Percentiles rank a stretch among this genome's conserved stretches.
These are phyloP conservation scores for Papilio helenus DNA, from an alignment of 1,140 invertebrate species.

Conservation along the genomic window DNA sequence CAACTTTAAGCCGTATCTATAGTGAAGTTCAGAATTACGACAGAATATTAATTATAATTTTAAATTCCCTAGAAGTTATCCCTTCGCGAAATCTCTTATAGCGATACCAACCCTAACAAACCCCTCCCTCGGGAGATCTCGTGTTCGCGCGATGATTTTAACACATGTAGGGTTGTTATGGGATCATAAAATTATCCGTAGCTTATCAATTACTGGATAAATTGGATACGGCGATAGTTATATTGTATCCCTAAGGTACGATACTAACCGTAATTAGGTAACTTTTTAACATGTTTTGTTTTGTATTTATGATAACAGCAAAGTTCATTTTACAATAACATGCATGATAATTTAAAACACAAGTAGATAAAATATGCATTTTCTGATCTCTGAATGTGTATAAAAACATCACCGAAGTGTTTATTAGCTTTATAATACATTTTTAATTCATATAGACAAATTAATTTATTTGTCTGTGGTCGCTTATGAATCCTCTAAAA, in stretches of 20 bases:
- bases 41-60: not conserved
- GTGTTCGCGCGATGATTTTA: slow-evolving; percentile 6
- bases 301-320: not conserved
- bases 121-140: slow-evolving; percentile 11
- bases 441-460: not conserved
- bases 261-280: not conserved
- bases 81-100: not conserved
- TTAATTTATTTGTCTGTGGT: not conserved
- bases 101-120: not conserved
- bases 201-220: slow-evolving; percentile 20
- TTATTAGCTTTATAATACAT: no score
- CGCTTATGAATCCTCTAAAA: no score
- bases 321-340: no score
- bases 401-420: no score
- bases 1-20: not conserved
- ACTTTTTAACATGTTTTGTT: not conserved
- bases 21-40: not conserved
- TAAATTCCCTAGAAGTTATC: not conserved
- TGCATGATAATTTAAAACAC: no score
- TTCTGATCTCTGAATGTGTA: no score
- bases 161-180: slow-evolving; percentile 22
- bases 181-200: slow-evolving; percentile 34
- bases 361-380: no score
- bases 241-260: slow-evolving; percentile 9
- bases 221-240: slow-evolving; percentile 15